Evolutionary conservation across 2,888 invertebrate species (phyloP), one percentile per base, ranked within the genome.

Genomic region (Erebia aethiops): DNA sequence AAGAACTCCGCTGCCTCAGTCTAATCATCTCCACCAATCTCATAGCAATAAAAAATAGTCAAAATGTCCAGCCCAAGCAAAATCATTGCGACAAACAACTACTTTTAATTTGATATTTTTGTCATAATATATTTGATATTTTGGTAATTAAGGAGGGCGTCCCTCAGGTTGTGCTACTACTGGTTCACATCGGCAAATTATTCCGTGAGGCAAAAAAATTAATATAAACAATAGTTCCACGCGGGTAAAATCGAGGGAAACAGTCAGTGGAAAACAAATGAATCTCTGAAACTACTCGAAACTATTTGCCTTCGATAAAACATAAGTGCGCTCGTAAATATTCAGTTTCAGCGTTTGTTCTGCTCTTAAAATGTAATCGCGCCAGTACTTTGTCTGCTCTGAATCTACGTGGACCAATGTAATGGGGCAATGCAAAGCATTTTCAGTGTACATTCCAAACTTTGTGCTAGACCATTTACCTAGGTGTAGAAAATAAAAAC

Each of bases 361-460:
- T 65, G 56, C 65, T 43, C 65, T 52, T 64, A 64, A 64, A 64
- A n/a, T 61, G 56, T 70, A 72, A 72, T 72, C 67, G 66, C 58
- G 46, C 51, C 63, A 18, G 60, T 57, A 60, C 57, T 71, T 58
- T 65, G 67, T 70, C 51, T 43, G 35, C 66, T 58, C 64, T 58
- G 60, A 70, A 61, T 49, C 26, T 57, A 61, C 70, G 54, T 65
- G 67, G 69, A 71, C 71, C 21, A 21, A 14, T 21, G 49, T n/a
- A 71, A 74, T 65, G 61, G 67, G 14, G 51, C 21, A 66, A 61
- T 64, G 56, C 16, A 61, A 60, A 41, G 61, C 46, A 63, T 60
- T 71, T 68, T 41, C 64, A 41, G 58, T 54, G 58, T 21, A 67
- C 52, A 69, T 71, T 73, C 49, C 64, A 51, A 67, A 52, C 41